A percentile compares a stretch with the other conserved stretches of the same genome.
phyloP scores from a whole-genome alignment of 2,113 vertebrate genomes.

The Petrocephalus zakoni region DNA sequence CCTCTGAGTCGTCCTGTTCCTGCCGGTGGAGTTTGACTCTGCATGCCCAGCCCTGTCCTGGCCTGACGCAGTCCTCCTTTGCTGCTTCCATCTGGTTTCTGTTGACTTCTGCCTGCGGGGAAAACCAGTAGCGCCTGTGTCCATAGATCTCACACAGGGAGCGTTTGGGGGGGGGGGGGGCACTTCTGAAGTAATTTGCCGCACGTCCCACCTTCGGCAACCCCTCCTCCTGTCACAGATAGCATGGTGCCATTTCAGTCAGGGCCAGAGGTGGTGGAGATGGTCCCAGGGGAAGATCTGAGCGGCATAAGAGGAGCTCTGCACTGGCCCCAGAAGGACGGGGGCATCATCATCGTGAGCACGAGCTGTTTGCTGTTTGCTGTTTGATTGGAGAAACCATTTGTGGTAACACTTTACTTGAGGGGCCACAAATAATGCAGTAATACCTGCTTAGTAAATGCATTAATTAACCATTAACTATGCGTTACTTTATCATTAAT shows the following conservation, averaged over 20 bases:
- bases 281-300: slow-evolving; percentile 53
- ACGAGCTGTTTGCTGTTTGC: no score
- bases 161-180: neutral
- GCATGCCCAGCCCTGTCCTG: neutral
- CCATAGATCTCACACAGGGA: neutral
- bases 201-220: neutral
- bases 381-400: no score
- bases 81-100: neutral
- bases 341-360: slow-evolving; percentile 41
- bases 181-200: neutral
- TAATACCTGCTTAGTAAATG: no score
- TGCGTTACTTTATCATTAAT: no score
- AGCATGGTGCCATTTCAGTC: slow-evolving; percentile 76
- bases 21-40: neutral
- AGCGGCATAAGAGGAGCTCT: slow-evolving; percentile 60
- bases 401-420: no score
- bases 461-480: no score
- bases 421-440: no score
- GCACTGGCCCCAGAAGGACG: slow-evolving; percentile 56
- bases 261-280: slow-evolving; percentile 64
- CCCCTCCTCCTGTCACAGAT: neutral
- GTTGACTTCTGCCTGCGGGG: no score
- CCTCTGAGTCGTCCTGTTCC: neutral
- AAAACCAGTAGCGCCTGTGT: neutral
- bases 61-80: neutral